Conservation (phyloP, 2,113 vertebrate genomes). For the Gopherus flavomarginatus region DNA sequence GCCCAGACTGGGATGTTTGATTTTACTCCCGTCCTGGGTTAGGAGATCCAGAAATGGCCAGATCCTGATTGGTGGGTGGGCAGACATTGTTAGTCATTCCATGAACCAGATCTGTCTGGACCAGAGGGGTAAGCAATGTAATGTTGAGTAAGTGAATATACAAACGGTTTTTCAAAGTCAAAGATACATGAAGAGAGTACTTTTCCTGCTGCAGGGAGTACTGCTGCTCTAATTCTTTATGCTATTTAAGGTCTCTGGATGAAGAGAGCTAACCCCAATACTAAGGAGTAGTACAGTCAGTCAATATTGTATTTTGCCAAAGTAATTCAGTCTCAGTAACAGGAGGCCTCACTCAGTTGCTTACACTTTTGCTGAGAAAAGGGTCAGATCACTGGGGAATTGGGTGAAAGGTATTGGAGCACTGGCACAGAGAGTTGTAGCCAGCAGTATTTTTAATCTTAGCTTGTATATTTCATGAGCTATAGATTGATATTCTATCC, state of each 20-base stretch:
- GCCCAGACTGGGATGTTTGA: background rate
- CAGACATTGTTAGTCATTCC: background rate
- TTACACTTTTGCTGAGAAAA: background rate
- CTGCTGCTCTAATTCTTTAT: background rate
- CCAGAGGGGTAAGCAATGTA: too few species aligned
- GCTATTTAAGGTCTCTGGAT: background rate
- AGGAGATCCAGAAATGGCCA: too few species aligned
- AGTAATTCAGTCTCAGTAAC: background rate
- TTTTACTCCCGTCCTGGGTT: background rate
- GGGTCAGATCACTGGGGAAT: background rate
- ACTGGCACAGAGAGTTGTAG: background rate
- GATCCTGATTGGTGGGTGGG: background rate
- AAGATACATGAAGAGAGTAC: background rate
- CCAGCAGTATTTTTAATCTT: conserved; percentile 38
- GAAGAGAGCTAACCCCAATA: background rate
- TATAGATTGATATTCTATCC: conserved; percentile 18
- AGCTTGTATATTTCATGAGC: background rate
- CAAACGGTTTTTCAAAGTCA: background rate
- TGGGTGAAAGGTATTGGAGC: background rate
- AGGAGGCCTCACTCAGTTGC: background rate
- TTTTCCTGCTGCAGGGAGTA: background rate
- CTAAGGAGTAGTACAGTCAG: background rate
- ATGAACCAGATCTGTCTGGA: background rate
- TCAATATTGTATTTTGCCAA: background rate
- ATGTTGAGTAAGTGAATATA: background rate